Conservation (phyloP, 1,140 invertebrate species). For the Heliconius eleuchia region DNA sequence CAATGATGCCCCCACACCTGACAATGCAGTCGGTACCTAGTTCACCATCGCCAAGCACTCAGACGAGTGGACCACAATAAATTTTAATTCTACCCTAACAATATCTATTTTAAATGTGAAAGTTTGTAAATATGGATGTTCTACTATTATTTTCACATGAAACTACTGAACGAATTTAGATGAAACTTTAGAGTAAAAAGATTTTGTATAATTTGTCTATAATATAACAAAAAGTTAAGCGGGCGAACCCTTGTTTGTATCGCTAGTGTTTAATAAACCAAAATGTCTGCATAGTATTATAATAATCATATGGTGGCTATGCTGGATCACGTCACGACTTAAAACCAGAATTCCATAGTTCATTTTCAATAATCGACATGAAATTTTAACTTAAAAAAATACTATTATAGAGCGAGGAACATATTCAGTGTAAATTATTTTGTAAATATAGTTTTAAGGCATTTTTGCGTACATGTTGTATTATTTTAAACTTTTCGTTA, state of each 20-base stretch:
- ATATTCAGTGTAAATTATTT: slow-evolving; percentile 46
- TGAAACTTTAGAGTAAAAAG: too few relatives aligned
- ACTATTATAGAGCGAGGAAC: not conserved
- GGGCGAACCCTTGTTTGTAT: too few relatives aligned
- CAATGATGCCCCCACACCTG: slow-evolving; percentile 69
- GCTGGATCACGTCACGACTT: not conserved
- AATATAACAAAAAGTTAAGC: too few relatives aligned
- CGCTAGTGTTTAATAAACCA: not conserved
- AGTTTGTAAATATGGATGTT: too few relatives aligned
- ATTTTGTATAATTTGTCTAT: too few relatives aligned
- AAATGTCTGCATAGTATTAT: not conserved
- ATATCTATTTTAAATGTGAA: too few relatives aligned
- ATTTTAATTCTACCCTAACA: not conserved
- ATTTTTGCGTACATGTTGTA: slow-evolving; percentile 22
- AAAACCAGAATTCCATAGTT: too few relatives aligned
- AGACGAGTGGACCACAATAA: slow-evolving; percentile 45
- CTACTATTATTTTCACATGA: too few relatives aligned
- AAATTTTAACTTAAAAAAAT: not conserved
- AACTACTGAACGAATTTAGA: too few relatives aligned
- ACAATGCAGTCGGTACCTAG: slow-evolving; percentile 68
- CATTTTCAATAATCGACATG: not conserved
- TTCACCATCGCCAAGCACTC: slow-evolving; percentile 64
- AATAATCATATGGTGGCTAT: not conserved
- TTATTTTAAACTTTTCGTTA: slow-evolving; percentile 28
- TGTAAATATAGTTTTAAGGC: slow-evolving; percentile 48